Evolutionary conservation across 2,113 vertebrate genomes (phyloP), one percentile per base, ranked within the genome.

Genomic region (Ammodytes dubius): DNA sequence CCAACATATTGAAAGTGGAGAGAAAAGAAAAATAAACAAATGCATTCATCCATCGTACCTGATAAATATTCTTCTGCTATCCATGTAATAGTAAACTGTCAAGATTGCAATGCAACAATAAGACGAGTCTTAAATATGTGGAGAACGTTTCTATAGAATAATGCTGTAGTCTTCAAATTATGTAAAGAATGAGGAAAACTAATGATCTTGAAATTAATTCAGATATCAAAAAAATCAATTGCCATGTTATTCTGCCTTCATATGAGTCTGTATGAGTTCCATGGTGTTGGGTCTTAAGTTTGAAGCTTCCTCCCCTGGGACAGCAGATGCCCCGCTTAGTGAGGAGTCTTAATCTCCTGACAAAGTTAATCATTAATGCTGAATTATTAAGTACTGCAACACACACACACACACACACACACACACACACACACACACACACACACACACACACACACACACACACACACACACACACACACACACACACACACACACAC

Each of bases 311-410:
- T 89, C 71, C 68, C 59, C 47, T 46, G 78, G 67, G 84, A 84
- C 50, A 59, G 58, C 73, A 86, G 77, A 49, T 69, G 9, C 58
- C 37, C 63, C 3, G 66, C 77, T 87, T 85, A 76, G 79, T 64
- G 77, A 79, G 79, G 67, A 89, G 79, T 78, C 58, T 75, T 87
- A 88, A 90, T 88, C 84, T 87, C 74, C 66, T 74, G 64, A 86
- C 84, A 85, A 87, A 86, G 79, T 86, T 53, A 88, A 90, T 88
- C 65, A 69, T 83, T 87, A 91, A 52, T 56, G 59, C 58, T 90
- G 74, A 91, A 90, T 89, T 87, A 93, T 91, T 89, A 74, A 87
- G 79, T 81, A 73, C 14, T 64, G 47, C 59, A 79, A 73, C 69
- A 58, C 43, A 19, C 40, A 68, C 27, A 63, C 43, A 64, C 27